Base-by-base conservation (phyloP, 2,888 invertebrate species). In the Eupithecia insigniata region DNA sequence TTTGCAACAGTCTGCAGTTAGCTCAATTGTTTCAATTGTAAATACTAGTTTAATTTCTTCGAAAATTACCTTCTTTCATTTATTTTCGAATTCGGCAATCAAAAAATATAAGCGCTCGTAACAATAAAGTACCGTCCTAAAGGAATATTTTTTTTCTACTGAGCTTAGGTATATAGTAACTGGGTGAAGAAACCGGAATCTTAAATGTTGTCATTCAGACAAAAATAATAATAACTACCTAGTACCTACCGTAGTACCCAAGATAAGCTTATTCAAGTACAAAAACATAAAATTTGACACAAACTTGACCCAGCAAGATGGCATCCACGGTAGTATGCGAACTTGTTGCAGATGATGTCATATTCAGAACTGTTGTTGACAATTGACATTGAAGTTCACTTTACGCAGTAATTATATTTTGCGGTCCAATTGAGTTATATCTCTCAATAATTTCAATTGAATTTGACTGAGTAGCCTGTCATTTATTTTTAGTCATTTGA, bases 331-430 rank as follows among this genome's bases (percentile, higher is more conserved):
- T 22, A 22, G 36, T 30, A 7, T 67, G 67, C 65, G 65, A 68
- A 58, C 73, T 70, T 69, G 69, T 67, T 60, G 67, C 36, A 43
- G 7, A 72, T 75, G 75, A 76, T 76, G 75, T 76, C 75, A 58
- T 69, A 69, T 70, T 61, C 61, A 62, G 51, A 68, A 70, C 55
- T 72, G 67, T 68, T 68, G 66, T 61, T 66, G 61, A 67, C 51
- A 62, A 62, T 68, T 70, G 74, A 68, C 75, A 75, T 68, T 75
- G 75, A 72, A 66, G 67, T 70, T 68, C 66, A 72, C 68, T 75
- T 75, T 66, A 67, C 68, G 16, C 39, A 60, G 58, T 70, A 67
- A 72, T 71, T 71, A 71, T 69, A 71, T 70, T 67, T 71, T 74
- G 64, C n/a, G 66, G 66, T 72, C 60, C 67, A 67, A 60, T 74